Evolutionary conservation across 2,888 invertebrate species (phyloP), one percentile per base, ranked within the genome.

Genomic region (Crocallis elinguaria): DNA sequence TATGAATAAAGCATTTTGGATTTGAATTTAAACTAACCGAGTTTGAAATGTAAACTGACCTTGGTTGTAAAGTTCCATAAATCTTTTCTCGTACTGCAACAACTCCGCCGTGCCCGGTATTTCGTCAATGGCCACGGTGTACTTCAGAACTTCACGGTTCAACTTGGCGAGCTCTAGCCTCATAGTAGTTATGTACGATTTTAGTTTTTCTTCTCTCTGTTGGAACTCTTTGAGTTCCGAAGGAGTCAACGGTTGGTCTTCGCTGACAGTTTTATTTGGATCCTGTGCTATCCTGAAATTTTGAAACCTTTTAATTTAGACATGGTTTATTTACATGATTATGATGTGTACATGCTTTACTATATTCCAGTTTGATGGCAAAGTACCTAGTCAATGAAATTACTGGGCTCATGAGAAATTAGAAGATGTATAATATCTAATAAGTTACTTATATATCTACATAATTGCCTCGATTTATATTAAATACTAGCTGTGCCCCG

Each of bases 21-120:
- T n/a, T n/a, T n/a, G n/a, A n/a, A n/a, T n/a, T n/a, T n/a, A n/a
- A n/a, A n/a, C 3, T 19, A 19, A 4, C 3, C 5, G 5, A 19
- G 19, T 5, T 19, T 19, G 3, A 4, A 5, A 19, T 5, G 19
- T 19, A 19, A 19, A 19, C 5, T 4, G 19, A 96, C 96, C 96
- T 94, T 97, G 98, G 90, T 98, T 98, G 77, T 98, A 98, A 6
- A 99, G 93, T 88, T 99, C 99, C 71, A 99, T 93, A 83, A 99
- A 99, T 68, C 99, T 92, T 72, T 97, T 94, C 81, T 99, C 98
- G 82, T 99, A 99, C 78, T 99, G 99, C 44, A 97, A 94, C 45
- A 99, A 88, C 80, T 99, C 99, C 0, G 97, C 96, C 54, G 98
- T 93, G 23, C 97, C 96, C 0, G 99, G 99, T 49, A 98, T 95